phyloP scores from a whole-genome alignment of 2,888 invertebrate species.

The Morpho deidamia region DNA sequence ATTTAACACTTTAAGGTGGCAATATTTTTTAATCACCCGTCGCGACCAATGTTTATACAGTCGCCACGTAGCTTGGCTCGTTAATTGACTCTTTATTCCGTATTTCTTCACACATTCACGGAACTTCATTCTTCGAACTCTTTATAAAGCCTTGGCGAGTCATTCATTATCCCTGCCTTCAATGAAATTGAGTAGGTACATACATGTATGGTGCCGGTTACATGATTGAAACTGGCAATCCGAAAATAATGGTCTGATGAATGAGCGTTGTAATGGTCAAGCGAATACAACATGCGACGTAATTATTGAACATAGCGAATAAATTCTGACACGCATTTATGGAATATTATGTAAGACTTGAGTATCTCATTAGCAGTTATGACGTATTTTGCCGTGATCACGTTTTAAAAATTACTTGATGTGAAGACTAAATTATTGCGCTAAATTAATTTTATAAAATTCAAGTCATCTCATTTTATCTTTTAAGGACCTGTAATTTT shows the following conservation, averaged over 20 bases:
- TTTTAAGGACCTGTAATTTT: no score
- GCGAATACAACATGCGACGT: conserved; percentile 13
- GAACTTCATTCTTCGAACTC: conserved; percentile 18
- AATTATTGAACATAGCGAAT: conserved; percentile 21
- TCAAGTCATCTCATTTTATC: no score
- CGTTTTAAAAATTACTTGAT: background rate
- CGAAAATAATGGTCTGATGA: conserved; percentile 16
- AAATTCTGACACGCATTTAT: conserved; percentile 18
- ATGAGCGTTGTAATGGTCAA: conserved; percentile 13
- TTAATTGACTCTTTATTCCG: conserved; percentile 59
- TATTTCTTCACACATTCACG: conserved; percentile 35
- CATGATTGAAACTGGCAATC: conserved; percentile 25
- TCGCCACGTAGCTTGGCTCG: conserved; percentile 46
- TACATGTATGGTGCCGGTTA: conserved; percentile 13
- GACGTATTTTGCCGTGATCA: conserved; percentile 3
- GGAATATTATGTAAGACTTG: conserved; percentile 18
- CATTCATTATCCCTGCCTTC: conserved; percentile 22
- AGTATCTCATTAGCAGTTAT: conserved; percentile 17
- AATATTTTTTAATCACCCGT: conserved; percentile 62
- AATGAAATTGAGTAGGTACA: conserved; percentile 19
- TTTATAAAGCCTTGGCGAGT: conserved; percentile 14
- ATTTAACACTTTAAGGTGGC: conserved; percentile 62
- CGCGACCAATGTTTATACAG: conserved; percentile 46
- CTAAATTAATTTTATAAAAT: background rate
- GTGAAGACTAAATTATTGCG: background rate